phyloP scores from a whole-genome alignment of 2,113 vertebrate genomes.

The Rhodinocichla rosea region DNA sequence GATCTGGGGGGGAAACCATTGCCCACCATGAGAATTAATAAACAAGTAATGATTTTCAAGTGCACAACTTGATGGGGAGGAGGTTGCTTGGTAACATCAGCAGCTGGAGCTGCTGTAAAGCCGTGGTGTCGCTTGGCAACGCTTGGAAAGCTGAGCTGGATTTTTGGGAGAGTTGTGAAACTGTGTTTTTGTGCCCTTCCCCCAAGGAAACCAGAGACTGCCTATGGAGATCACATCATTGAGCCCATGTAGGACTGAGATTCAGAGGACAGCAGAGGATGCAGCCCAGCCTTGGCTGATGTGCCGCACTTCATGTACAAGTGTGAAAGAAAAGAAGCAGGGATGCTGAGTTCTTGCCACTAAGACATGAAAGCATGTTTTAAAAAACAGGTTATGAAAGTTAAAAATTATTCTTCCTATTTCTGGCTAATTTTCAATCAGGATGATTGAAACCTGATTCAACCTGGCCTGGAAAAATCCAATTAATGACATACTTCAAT shows the following conservation, averaged over 20 bases:
- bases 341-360: neutral
- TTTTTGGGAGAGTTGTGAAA: neutral
- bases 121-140: constrained; percentile 1
- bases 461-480: neutral
- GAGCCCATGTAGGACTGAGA: neutral
- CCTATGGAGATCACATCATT: accelerated
- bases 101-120: constrained; percentile 5
- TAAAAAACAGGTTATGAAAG: neutral
- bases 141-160: neutral
- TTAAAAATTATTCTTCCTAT: neutral
- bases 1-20: neutral
- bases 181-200: neutral
- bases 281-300: neutral
- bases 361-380: neutral
- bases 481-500: neutral
- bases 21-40: neutral
- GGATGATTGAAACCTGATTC: neutral
- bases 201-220: neutral
- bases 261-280: neutral
- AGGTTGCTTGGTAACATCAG: constrained; percentile 22
- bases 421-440: neutral
- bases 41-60: neutral
- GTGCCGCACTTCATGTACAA: neutral
- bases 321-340: neutral
- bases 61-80: neutral